Evolutionary conservation across 64 coral and sea anemone species (phyloP).

Genomic region (Pocillopora damicornis): DNA sequence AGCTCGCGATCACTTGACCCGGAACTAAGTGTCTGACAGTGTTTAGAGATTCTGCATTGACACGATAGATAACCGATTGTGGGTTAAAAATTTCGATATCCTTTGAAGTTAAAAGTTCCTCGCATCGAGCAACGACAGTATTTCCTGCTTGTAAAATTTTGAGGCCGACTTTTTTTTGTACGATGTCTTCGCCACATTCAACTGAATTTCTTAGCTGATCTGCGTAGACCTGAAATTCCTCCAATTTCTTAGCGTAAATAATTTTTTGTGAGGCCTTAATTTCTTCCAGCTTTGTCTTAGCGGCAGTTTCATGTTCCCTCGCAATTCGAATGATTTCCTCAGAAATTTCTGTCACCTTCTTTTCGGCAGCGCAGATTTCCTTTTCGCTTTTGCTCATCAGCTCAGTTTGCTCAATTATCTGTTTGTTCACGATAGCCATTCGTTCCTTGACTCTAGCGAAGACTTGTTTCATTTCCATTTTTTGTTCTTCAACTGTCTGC

Average conservation of each 20-base stretch:
- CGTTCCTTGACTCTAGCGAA: not conserved
- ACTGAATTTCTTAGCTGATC: not conserved
- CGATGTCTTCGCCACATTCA: not conserved
- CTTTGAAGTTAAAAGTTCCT: not conserved
- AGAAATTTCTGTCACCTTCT: not conserved
- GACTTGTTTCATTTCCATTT: not conserved
- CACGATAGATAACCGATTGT: not conserved
- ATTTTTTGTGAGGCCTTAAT: not conserved
- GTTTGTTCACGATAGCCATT: not conserved
- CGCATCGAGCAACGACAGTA: not conserved
- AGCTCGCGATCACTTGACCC: no score
- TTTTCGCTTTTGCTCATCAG: not conserved
- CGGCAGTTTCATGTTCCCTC: not conserved
- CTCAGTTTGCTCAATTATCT: not conserved
- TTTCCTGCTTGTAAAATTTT: not conserved
- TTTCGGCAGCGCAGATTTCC: not conserved
- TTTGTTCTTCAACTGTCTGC: not conserved
- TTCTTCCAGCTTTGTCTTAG: not conserved
- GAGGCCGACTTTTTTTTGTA: not conserved
- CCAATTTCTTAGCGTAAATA: not conserved
- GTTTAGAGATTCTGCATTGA: not conserved
- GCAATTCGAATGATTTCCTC: not conserved
- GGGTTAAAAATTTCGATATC: not conserved
- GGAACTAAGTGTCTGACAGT: not conserved
- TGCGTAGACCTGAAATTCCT: not conserved